Base-by-base conservation (phyloP, 1,140 invertebrate genomes). In the Pogonognathellus flavescens region DNA sequence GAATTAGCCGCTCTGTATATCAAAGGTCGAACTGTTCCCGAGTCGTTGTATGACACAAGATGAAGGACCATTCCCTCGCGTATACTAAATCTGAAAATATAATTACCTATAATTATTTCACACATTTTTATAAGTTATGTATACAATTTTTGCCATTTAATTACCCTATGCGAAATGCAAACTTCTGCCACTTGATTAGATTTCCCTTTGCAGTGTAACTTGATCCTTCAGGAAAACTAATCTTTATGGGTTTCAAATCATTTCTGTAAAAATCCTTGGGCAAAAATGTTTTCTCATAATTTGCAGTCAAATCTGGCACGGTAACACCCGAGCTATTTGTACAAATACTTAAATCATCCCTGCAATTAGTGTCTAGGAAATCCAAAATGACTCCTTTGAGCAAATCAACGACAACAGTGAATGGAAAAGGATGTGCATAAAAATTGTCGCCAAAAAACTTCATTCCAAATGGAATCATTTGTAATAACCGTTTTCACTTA, bases 1-100 rank as follows among this genome's bases (percentile, higher is more conserved):
- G 72, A 52, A 6, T 80, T 16, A 5, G 84, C 70, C n/a, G 72
- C 52, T 60, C 84, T 55, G 72, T 85, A 85, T 18, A 85, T 20
- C 11, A 85, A 31, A 25, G 84, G 84, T 18, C 84, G 9, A 1
- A 85, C 53, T 16, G 22, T 80, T 4, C 59, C 59, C 4, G 3
- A 14, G 20, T 70, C 66, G 8, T 70, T 70, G 20, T 70, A 70
- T 5, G 9, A 20, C 8, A 70, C 9, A 4, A 4, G 13, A 70
- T 70, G 20, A 20, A 70, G 7, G 25, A 70, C 66, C 8, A 70
- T 14, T 5, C 66, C 84, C 20, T 80, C 70, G 5, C 84, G 11
- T 49, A 25, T n/a, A 41, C 14, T 85, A 41, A 70, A 70, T 2
- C 66, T 41, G n/a, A n/a, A n/a, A n/a, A n/a, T n/a, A n/a, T n/a